Evolutionary conservation across 2,113 vertebrate species (phyloP).

Genomic region (Semnopithecus entellus): DNA sequence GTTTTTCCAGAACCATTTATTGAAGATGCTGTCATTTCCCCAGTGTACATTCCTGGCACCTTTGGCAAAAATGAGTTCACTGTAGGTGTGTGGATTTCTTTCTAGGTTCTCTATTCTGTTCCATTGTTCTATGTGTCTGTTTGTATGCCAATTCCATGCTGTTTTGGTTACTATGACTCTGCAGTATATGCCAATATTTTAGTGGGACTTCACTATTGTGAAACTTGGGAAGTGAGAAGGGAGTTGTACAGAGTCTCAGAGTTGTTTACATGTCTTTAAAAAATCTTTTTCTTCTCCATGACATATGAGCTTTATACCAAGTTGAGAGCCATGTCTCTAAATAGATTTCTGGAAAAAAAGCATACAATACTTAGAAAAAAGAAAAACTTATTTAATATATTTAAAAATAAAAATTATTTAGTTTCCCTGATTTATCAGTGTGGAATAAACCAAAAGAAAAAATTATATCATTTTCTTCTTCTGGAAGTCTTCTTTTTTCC

Average conservation of each 20-base stretch:
- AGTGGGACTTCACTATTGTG: background rate
- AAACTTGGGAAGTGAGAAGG: background rate
- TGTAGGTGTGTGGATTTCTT: too few species aligned
- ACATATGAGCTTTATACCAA: background rate
- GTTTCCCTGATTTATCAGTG: background rate
- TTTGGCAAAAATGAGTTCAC: too few species aligned
- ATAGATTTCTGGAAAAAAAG: background rate
- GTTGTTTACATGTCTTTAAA: background rate
- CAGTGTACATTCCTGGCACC: too few species aligned
- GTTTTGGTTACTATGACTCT: too few species aligned
- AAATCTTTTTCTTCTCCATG: background rate
- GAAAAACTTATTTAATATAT: too few species aligned
- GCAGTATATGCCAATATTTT: too few species aligned
- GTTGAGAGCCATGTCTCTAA: background rate
- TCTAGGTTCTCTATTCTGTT: too few species aligned
- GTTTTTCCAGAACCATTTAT: too few species aligned
- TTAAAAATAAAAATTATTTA: too few species aligned
- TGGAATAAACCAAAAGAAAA: background rate
- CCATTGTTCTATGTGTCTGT: too few species aligned
- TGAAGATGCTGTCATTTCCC: too few species aligned
- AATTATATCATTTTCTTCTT: background rate
- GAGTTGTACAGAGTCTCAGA: background rate
- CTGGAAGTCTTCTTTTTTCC: background rate
- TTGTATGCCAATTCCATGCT: too few species aligned
- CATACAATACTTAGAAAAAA: background rate